phyloP scores from a whole-genome alignment of 2,797 vertebrate genomes.

The Gambusia yucatana region DNA sequence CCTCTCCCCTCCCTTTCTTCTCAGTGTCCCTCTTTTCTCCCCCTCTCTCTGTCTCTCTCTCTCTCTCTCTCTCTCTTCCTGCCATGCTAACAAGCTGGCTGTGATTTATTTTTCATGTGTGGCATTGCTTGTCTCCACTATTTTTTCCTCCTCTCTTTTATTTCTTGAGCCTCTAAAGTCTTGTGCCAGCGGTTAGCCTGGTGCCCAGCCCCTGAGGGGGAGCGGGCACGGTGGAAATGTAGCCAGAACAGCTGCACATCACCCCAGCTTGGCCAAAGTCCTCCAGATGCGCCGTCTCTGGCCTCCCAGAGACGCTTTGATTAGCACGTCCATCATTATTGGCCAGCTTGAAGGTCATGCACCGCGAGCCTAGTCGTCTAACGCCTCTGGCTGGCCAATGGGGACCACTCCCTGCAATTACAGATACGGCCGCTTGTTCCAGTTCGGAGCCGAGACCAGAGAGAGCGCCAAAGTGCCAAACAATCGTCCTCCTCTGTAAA shows the following conservation, averaged over 20 bases:
- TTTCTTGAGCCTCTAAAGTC: constrained; percentile 50
- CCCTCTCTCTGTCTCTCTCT: constrained; percentile 32
- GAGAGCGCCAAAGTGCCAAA: constrained; percentile 71
- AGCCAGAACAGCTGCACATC: constrained; percentile 73
- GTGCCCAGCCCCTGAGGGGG: constrained; percentile 62
- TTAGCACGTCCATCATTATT: constrained; percentile 71
- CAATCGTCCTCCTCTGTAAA: constrained; percentile 76
- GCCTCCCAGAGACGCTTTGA: constrained; percentile 70
- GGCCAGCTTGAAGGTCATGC: constrained; percentile 75
- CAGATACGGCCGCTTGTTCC: constrained; percentile 65
- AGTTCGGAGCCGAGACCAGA: constrained; percentile 49
- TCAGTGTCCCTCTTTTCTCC: constrained; percentile 20
- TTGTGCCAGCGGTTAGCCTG: constrained; percentile 67
- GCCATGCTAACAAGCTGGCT: constrained; percentile 74
- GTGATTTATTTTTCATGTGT: constrained; percentile 78
- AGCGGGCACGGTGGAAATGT: constrained; percentile 45
- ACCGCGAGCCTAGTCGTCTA: constrained; percentile 68
- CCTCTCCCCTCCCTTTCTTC: constrained; percentile 24
- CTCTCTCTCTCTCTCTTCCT: constrained; percentile 37
- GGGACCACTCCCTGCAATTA: constrained; percentile 67
- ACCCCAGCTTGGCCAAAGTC: constrained; percentile 53
- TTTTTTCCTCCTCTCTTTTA: constrained; percentile 18
- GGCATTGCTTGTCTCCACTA: constrained; percentile 54
- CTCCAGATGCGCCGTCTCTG: constrained; percentile 61
- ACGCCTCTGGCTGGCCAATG: constrained; percentile 59